Percentiles rank a stretch among this genome's conserved stretches.
phyloP scores from a whole-genome alignment of 2,888 invertebrate species.

The Idaea straminata region DNA sequence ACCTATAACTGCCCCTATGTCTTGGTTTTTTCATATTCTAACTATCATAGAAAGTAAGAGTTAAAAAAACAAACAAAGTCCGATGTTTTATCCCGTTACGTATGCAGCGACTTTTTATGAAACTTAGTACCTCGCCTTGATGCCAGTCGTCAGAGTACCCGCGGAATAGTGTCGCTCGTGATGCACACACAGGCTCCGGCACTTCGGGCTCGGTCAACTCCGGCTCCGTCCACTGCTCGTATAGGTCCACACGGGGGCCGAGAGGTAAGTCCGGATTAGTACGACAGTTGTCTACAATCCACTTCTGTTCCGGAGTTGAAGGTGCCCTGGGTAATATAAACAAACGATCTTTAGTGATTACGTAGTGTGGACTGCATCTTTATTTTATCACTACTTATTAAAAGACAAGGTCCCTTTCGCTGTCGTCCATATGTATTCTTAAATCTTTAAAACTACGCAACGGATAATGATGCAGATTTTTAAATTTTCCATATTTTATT shows the following conservation, averaged over 20 bases:
- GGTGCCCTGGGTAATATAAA: conserved; percentile 59
- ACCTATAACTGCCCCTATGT: too few species aligned
- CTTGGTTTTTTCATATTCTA: too few species aligned
- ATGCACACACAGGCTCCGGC: conserved; percentile 21
- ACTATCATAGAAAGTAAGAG: too few species aligned
- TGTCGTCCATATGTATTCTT: too few species aligned
- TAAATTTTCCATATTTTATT: too few species aligned
- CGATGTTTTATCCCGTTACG: too few species aligned
- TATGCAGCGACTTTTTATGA: not conserved
- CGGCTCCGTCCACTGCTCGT: conserved; percentile 71
- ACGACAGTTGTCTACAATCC: conserved; percentile 84
- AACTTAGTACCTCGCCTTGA: not conserved
- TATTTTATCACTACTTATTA: too few species aligned
- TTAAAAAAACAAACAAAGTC: too few species aligned
- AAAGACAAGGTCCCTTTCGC: too few species aligned
- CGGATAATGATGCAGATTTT: too few species aligned
- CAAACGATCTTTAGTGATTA: not conserved
- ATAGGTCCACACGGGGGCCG: conserved; percentile 76
- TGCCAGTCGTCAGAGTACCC: not conserved
- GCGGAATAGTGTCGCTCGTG: conserved; percentile 10
- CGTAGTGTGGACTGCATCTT: not conserved
- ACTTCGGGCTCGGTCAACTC: conserved; percentile 16
- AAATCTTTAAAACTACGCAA: too few species aligned
- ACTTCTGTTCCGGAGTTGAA: conserved; percentile 75
- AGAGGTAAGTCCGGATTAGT: conserved; percentile 77